A percentile compares a stretch with the other conserved stretches of the same genome.
These are phyloP conservation scores for Bradypodion ventrale DNA, from an alignment of 2,797 vertebrate species.

Conservation along the genomic window DNA sequence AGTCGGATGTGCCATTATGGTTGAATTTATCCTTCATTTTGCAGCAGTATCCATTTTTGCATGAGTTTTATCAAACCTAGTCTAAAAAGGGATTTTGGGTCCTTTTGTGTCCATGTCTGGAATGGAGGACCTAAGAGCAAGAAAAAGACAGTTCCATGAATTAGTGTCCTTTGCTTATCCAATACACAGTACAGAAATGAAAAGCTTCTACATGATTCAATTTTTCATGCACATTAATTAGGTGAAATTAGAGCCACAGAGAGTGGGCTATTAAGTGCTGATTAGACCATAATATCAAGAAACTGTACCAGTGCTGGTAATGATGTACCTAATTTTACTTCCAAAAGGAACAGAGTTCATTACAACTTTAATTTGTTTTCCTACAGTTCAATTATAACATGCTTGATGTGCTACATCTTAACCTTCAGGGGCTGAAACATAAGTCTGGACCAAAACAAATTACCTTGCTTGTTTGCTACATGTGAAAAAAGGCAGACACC, in stretches of 20 bases:
- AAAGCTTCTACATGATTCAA: slow-evolving; percentile 62
- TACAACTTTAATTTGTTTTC: slow-evolving; percentile 77
- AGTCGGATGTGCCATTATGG: background rate
- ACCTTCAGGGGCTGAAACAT: slow-evolving; percentile 54
- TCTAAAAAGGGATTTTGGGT: background rate
- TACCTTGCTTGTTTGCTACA: slow-evolving; percentile 35
- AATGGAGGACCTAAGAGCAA: slow-evolving; percentile 26
- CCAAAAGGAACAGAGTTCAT: slow-evolving; percentile 72
- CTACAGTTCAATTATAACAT: slow-evolving; percentile 72
- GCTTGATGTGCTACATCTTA: slow-evolving; percentile 63
- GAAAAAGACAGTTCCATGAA: slow-evolving; percentile 38
- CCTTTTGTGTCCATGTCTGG: slow-evolving; percentile 10
- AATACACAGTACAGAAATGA: slow-evolving; percentile 48
- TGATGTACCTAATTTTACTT: slow-evolving; percentile 67
- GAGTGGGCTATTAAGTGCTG: slow-evolving; percentile 63
- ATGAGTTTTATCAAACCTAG: background rate
- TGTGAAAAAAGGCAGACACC: slow-evolving; percentile 11
- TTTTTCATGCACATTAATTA: slow-evolving; percentile 71
- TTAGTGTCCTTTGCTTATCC: slow-evolving; percentile 56
- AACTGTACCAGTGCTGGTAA: slow-evolving; percentile 58
- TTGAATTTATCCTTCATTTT: background rate
- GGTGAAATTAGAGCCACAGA: slow-evolving; percentile 66
- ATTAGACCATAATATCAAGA: slow-evolving; percentile 69
- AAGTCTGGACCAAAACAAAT: slow-evolving; percentile 42
- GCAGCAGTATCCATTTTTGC: background rate